Evolutionary conservation across 2,113 vertebrate species (phyloP), one percentile per base, ranked within the genome.

Genomic region (Solea senegalensis): DNA sequence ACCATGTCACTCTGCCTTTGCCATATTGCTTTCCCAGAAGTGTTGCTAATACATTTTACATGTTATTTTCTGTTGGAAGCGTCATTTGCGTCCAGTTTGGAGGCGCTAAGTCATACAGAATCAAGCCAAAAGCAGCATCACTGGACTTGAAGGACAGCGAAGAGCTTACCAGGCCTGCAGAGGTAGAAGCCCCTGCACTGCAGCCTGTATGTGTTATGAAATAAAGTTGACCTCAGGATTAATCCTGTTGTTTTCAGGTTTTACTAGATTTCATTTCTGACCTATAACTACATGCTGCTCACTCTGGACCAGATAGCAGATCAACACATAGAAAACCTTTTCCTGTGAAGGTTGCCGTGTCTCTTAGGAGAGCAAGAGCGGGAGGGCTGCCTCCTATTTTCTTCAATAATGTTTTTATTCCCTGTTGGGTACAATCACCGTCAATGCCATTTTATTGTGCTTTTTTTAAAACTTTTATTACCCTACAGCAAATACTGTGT

Each of bases 121-220:
- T 78, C 55, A 68, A 72, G 72, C 79, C 72, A 84, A 81, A 46
- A 72, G 76, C 69, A 86, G 80, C 41, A 14, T 77, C 74, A 61
- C 50, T 15, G 69, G 43, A 46, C 74, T 64, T 71, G 68, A 71
- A 58, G 61, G 65, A 54, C 21, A 72, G 16, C 34, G 26, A 76
- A 60, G 27, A 84, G 73, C 52, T 66, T 16, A 76, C 57, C 21
- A 72, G 45, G 40, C 57, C 43, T 56, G 10, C 45, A 81, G 66
- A 72, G 53, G 28, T 12, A 34, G 28, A 14, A 69, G 62, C 56
- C 63, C 72, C 67, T 75, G 26, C 46, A 69, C 74, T 39, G 55
- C 28, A 54, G 67, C 34, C 34, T 34, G 34, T 34, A 34, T 6
- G 34, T 34, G 2, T 34, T 34, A 34, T 34, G 34, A 34, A 34